Evolutionary conservation across 2,113 vertebrate genomes (phyloP).

Genomic region (Thomomys bottae): DNA sequence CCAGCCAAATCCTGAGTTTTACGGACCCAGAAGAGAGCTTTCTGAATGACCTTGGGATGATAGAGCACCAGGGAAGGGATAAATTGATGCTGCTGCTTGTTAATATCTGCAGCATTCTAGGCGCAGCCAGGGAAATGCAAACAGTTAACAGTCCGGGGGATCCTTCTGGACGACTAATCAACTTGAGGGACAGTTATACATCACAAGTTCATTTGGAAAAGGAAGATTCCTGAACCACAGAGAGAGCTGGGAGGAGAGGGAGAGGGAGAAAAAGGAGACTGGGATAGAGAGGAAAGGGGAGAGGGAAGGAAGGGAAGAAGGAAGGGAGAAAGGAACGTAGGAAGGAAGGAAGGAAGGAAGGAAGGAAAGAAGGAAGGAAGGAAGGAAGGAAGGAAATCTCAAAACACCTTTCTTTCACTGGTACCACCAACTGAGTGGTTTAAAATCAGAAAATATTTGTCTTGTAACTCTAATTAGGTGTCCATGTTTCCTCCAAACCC

Average conservation of each 20-base stretch:
- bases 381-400: neutral
- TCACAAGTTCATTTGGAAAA: neutral
- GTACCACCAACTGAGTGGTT: neutral
- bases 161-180: slow-evolving; percentile 12
- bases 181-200: neutral
- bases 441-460: neutral
- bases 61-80: neutral
- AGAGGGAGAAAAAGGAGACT: neutral
- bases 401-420: neutral
- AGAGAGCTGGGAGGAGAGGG: neutral
- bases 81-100: neutral
- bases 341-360: neutral
- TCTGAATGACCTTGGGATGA: neutral
- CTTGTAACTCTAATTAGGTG: neutral
- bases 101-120: neutral
- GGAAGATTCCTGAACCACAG: neutral
- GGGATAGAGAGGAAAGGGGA: neutral
- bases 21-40: neutral
- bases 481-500: neutral
- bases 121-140: no score
- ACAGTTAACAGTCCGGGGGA: neutral
- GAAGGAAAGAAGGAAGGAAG: neutral
- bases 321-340: neutral
- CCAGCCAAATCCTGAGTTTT: neutral
- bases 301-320: neutral